These are phyloP conservation scores for Trichechus manatus DNA, from an alignment of 2,113 vertebrate species.

Conservation along the genomic window DNA sequence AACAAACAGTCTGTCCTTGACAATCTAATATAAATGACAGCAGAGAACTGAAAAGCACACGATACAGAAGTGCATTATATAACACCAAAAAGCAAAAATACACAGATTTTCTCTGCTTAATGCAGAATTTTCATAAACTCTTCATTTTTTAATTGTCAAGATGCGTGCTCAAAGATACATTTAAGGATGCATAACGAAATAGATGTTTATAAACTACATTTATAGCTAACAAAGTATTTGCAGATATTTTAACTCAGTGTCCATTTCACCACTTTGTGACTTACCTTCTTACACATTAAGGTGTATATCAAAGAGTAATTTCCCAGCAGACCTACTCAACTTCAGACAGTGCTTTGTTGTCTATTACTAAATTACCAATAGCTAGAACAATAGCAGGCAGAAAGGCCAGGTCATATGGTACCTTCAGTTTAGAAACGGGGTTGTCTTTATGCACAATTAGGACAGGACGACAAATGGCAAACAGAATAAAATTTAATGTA, in stretches of 20 bases:
- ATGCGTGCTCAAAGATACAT: neutral
- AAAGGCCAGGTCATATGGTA: neutral
- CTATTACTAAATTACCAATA: neutral
- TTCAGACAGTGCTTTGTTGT: neutral
- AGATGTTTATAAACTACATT: conserved; percentile 14
- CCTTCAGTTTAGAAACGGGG: neutral
- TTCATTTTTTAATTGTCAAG: neutral
- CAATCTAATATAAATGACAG: neutral
- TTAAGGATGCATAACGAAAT: neutral
- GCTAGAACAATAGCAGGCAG: neutral
- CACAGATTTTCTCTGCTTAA: neutral
- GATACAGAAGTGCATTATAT: too few species aligned
- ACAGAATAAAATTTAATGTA: conserved; percentile 56
- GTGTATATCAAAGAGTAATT: neutral
- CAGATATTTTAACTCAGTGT: neutral
- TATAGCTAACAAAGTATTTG: neutral
- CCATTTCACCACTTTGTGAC: neutral
- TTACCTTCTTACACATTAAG: neutral
- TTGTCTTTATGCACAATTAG: conserved; percentile 52
- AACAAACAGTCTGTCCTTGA: neutral
- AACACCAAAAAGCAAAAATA: neutral
- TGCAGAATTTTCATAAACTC: neutral
- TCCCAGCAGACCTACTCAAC: neutral
- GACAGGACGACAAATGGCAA: conserved; percentile 29
- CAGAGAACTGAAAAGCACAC: neutral